A percentile compares a stretch with the other conserved stretches of the same genome.
Conservation (phyloP, 2,797 vertebrate genomes). For the Mormyrops attenuatus region DNA sequence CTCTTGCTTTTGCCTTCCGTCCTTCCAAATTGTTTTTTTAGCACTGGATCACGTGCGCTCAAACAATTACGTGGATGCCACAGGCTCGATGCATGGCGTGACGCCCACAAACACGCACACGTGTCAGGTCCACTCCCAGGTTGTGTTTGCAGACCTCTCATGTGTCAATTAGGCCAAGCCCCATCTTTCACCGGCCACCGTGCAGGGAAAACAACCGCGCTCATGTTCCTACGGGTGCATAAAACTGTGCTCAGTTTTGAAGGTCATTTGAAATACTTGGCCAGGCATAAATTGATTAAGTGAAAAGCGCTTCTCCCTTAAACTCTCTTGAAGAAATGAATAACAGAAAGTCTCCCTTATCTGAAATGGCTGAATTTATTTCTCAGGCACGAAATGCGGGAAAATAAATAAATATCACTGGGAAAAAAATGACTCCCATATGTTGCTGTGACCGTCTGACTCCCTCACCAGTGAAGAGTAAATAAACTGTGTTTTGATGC, state of each 20-base stretch:
- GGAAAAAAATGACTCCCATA: slow-evolving; percentile 30
- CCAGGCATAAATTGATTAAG: slow-evolving; percentile 12
- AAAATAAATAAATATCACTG: background rate
- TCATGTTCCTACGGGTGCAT: background rate
- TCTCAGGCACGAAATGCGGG: background rate
- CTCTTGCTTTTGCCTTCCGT: background rate
- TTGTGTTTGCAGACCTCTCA: background rate
- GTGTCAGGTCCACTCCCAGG: background rate
- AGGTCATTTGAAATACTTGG: slow-evolving; percentile 33
- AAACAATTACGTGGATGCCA: background rate
- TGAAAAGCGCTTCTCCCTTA: background rate
- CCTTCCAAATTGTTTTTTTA: slow-evolving; percentile 4
- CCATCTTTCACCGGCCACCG: slow-evolving; percentile 8
- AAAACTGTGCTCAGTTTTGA: background rate
- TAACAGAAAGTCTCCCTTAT: background rate
- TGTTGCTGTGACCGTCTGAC: slow-evolving; percentile 28
- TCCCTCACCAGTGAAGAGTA: background rate
- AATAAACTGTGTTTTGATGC: background rate
- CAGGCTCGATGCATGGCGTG: background rate
- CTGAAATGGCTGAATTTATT: background rate
- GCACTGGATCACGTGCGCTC: background rate
- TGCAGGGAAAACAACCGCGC: background rate
- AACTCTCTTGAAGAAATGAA: background rate
- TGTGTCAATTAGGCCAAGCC: slow-evolving; percentile 7
- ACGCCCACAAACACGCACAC: background rate